Base-by-base conservation (phyloP, 2,888 invertebrate genomes). In the Ochropleura plecta region DNA sequence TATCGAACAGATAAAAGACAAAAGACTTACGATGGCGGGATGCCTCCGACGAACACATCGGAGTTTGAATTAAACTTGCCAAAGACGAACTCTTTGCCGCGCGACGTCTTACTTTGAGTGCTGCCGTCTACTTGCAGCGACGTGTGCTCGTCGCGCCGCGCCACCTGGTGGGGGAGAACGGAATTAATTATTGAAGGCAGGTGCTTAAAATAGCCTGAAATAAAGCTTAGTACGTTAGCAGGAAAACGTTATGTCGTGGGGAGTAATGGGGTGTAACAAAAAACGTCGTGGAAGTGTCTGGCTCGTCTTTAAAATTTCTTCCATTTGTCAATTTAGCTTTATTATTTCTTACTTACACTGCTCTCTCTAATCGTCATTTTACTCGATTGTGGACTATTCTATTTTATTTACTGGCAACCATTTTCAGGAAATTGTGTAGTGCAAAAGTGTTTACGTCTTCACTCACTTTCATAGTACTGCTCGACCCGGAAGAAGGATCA, bases 31-130 rank as follows among this genome's bases (percentile, higher is more conserved):
- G 98, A 98, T 80, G 98, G 97, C 82, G 99, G 99, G 97, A 99
- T 98, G 48, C 99, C 99, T n/a, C 99, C 99, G 83, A 99, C 97
- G 96, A 98, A 99, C 78, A 99, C 98, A 94, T 98, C 99, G 49
- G 99, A 99, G 95, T 99, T 99, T 82, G 98, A 98, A 81, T 97
- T 97, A 91, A 98, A 97, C 91, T 98, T 98, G 49, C 99, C 99
- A 94, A 99, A 99, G 89, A 97, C 97, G 92, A 98, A 99, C 94
- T 99, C 99, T 90, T 98, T 98, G 84, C 99, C 99, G 63, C 98
- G 97, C 3, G 99, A 98, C 40, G 98, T 97, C 78, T 98, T 97
- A 90, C 97, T 98, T 91, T 98, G 98, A 60, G 97, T 97, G 62
- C 97, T 97, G n/a, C 98, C 98, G 94, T 99, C 99, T 70, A 99